Conservation (phyloP, 2,888 invertebrate genomes). For the Megaustenia siamemsis region DNA sequence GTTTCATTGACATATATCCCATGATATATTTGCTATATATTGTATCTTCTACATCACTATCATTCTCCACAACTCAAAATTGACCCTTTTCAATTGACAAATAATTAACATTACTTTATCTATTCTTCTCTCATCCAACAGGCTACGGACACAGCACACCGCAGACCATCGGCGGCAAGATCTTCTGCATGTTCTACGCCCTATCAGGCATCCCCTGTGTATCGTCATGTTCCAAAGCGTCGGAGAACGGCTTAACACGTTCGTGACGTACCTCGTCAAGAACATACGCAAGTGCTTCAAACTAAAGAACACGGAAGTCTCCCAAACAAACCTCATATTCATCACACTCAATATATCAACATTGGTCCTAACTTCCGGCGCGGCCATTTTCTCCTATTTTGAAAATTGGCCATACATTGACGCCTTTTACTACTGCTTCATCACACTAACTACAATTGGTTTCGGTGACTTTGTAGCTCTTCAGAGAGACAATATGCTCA, state of each 20-base stretch:
- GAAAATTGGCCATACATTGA: constrained; percentile 94
- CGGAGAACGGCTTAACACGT: constrained; percentile 97
- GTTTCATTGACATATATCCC: too few relatives aligned
- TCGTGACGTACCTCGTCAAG: constrained; percentile 95
- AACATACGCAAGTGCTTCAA: constrained; percentile 92
- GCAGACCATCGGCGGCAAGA: constrained; percentile 96
- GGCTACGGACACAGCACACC: constrained; percentile 99
- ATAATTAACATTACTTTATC: not conserved
- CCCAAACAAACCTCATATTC: constrained; percentile 97
- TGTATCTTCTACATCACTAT: too few relatives aligned
- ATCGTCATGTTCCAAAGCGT: constrained; percentile 99
- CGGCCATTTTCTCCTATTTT: constrained; percentile 94
- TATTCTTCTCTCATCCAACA: constrained; percentile 75
- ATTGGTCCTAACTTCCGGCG: constrained; percentile 96
- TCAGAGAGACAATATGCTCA: constrained; percentile 95
- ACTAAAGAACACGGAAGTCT: constrained; percentile 85
- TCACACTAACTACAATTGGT: constrained; percentile 96
- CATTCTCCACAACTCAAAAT: too few relatives aligned
- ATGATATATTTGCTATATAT: too few relatives aligned
- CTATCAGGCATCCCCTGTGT: constrained; percentile 96
- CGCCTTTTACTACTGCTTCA: constrained; percentile 98
- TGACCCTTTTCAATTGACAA: too few relatives aligned
- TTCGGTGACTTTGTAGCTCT: constrained; percentile 99
- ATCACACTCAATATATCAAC: constrained; percentile 87
- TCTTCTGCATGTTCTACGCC: constrained; percentile 93